Base-by-base conservation (phyloP, 2,888 invertebrate species). In the Apantesis nais region DNA sequence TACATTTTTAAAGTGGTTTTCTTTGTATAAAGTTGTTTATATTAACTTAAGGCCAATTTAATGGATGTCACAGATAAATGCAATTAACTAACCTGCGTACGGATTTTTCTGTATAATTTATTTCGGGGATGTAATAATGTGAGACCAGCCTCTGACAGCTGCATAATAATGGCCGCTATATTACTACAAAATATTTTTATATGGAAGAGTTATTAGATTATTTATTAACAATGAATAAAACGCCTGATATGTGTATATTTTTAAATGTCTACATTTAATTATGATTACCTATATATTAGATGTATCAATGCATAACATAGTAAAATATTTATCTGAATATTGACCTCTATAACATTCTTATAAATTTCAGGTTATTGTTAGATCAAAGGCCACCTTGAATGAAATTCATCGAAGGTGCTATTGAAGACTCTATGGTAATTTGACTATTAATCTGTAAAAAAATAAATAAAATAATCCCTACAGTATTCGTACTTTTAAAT, bases 41-140 rank as follows among this genome's bases (percentile, higher is more conserved):
- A n/a, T 48, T 48, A 44, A 34, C 22, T 58, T 58, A 60, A 52
- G 19, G 48, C 29, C 41, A 41, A 55, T 64, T 62, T 29, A 55
- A 68, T 77, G 69, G 74, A 74, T 74, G 69, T 71, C 73, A 74
- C 61, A 66, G 19, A 67, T 70, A 70, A 22, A 73, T 72, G 75
- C 67, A 68, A 74, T 71, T 67, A 68, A 70, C 70, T 68, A 48
- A 66, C n/a, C n/a, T n/a, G n/a, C n/a, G n/a, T n/a, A n/a, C 61
- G 31, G 44, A 62, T 62, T 66, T 71, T 73, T 70, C 48, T 67
- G 61, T 7, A 71, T 68, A 70, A 85, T 85, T 83, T 72, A 8
- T 74, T 67, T 72, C 79, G 75, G 80, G 79, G 77, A 85, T 82
- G 80, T 81, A 68, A 39, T 81, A 31, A 81, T 81, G 85, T 84